Percentiles rank a stretch among this genome's conserved stretches.
Evolutionary conservation across 2,888 invertebrate genomes (phyloP).

Genomic region (Neocrepidodera transversa): DNA sequence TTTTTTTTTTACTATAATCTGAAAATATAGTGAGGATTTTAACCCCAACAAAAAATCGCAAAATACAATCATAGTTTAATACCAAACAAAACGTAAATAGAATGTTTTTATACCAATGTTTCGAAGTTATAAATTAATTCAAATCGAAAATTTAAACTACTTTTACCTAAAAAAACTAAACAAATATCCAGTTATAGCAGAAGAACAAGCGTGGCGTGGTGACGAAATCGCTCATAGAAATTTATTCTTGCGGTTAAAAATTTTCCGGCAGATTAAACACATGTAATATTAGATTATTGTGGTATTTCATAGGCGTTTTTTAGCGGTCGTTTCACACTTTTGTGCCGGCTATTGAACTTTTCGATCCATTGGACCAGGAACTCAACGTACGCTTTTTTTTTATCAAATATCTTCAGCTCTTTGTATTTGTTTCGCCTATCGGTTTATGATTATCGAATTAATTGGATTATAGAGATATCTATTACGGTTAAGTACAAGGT

Average conservation of each 20-base stretch:
- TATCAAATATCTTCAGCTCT: neutral
- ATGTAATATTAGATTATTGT: conserved; percentile 36
- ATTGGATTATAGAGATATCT: neutral
- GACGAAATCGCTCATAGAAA: conserved; percentile 17
- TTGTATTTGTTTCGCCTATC: neutral
- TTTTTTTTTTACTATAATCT: no score
- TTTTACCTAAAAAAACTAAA: neutral
- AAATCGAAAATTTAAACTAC: neutral
- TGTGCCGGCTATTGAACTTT: conserved; percentile 9
- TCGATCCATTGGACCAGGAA: conserved; percentile 11
- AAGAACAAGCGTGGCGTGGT: neutral
- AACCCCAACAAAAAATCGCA: no score
- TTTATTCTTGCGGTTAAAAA: conserved; percentile 26
- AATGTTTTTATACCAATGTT: no score
- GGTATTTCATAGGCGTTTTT: conserved; percentile 21
- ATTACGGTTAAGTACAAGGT: neutral
- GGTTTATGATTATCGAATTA: neutral
- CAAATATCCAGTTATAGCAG: no score
- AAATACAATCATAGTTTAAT: no score
- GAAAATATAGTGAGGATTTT: no score
- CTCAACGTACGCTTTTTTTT: neutral
- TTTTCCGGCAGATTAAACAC: conserved; percentile 29
- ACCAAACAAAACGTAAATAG: no score
- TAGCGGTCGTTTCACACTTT: conserved; percentile 9
- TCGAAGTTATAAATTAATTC: no score